Percentiles rank a stretch among this genome's conserved stretches.
phyloP scores from a whole-genome alignment of 2,888 invertebrate species.

The Drosophila nr. perissopoda region DNA sequence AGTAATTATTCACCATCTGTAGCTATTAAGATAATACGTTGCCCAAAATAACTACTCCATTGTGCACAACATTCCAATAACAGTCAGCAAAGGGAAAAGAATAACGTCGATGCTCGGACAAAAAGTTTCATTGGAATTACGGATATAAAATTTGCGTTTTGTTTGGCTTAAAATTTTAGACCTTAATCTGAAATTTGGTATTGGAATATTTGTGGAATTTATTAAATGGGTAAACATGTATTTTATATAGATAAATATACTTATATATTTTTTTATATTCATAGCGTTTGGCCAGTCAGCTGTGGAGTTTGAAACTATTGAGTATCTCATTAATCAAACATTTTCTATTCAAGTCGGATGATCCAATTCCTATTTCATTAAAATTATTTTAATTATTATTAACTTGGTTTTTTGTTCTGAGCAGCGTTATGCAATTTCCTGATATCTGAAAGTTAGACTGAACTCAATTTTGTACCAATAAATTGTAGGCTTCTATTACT shows the following conservation, averaged over 20 bases:
- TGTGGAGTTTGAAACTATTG: neutral
- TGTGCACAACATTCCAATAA: conserved; percentile 9
- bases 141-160: neutral
- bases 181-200: neutral
- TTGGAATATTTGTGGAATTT: neutral
- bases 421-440: neutral
- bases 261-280: neutral
- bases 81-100: neutral
- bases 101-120: neutral
- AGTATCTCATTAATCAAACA: neutral
- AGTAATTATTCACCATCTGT: conserved; percentile 41
- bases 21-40: neutral
- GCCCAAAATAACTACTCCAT: neutral
- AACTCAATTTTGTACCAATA: conserved; percentile 5
- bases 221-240: neutral
- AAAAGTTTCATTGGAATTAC: neutral
- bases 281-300: neutral
- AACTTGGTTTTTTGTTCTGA: neutral
- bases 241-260: neutral
- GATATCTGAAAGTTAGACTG: conserved; percentile 5
- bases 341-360: neutral
- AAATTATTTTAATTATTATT: neutral
- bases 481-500: conserved; percentile 22
- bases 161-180: neutral
- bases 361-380: neutral